A percentile compares a stretch with the other conserved stretches of the same genome.
Evolutionary conservation across 2,113 vertebrate species (phyloP).

Genomic region (crab-eating macaque (Macaca fascicularis)): T2T-MFA8v1.1 NC_088380.1:121584001-121584500

Average conservation of each 20-base stretch:
- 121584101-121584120: not conserved
- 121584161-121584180: not conserved
- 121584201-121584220: not conserved
- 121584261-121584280: not conserved
- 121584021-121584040: not conserved
- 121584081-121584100: not conserved
- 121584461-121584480: no score
- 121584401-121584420: not conserved
- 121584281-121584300: not conserved
- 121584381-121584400: not conserved
- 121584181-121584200: not conserved
- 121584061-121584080: not conserved
- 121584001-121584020: not conserved
- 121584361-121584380: not conserved
- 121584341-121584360: not conserved
- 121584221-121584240: not conserved
- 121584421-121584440: no score
- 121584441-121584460: no score
- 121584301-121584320: not conserved
- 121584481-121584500: no score
- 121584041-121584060: not conserved
- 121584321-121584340: not conserved
- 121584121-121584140: not conserved
- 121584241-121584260: not conserved
- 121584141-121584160: not conserved